Base-by-base conservation (phyloP, 2,888 invertebrate genomes). In the Labia minor region DNA sequence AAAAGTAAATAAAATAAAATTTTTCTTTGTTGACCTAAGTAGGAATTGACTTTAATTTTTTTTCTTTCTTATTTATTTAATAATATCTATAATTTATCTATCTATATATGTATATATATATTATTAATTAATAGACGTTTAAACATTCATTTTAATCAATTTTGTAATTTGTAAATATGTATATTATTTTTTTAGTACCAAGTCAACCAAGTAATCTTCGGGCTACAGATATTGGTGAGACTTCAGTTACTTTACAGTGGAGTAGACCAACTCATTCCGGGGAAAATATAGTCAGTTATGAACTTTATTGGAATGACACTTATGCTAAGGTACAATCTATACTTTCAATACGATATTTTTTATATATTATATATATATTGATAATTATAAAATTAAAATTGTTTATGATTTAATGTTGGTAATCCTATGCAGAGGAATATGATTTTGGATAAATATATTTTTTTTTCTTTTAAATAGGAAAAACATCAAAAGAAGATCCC, bases 221-320 rank as follows among this genome's bases (percentile, higher is more conserved):
- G 72, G 91, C 90, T 14, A 86, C 88, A 69, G 90, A 94, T 76
- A 86, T 90, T 67, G 92, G 93, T 65, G 94, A 97, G 78, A 93
- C 92, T 65, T 87, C 90, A 69, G 92, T 97, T 67, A 90, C 90
- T 68, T 82, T 98, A 74, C 88, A 90, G 72, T 98, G 98, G 98
- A 88, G 88, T 69, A 86, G 90, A 74, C 98, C 98, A 18, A 85
- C 89, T 70, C 93, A 92, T 80, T 89, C 92, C 70, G 90, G 92
- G 70, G 94, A 95, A 78, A 92, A 90, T 78, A 95, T 97, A 76
- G 88, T 92, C 72, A 92, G 92, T 75, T 98, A 97, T 80, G 95
- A 95, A 79, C 84, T 98, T 20, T 96, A 95, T 78, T 97, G 95
- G 93, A 98, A 97, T 81, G 95, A 95, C 77, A 94, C 95, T 21